Evolutionary conservation across 1,140 invertebrate genomes (phyloP), one percentile per base, ranked within the genome.

Genomic region (Nephila pilipes): DNA sequence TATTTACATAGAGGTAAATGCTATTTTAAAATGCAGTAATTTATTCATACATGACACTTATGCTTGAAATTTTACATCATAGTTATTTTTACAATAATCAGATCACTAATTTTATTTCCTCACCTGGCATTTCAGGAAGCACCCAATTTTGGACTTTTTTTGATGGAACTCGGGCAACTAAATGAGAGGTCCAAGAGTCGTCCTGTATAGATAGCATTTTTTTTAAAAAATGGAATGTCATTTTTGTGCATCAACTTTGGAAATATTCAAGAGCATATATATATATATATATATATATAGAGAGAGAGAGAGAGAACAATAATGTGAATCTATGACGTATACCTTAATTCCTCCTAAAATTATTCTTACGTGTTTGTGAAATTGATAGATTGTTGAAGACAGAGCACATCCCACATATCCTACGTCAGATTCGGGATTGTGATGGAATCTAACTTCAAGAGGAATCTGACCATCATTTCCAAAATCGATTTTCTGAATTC

Each of bases 381-480:
- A 97, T 96, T 97, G 96, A 95, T 97, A 98, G 36, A 99, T 95
- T 69, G 97, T 97, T 1, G 97, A 97, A 69, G 97, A 96, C 0
- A 98, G 95, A 4, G 97, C 97, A 95, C 97, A 98, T 1, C 98
- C 98, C 10, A 99, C 98, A 95, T 97, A 99, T 25, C 98, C 98
- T 94, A 97, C 96, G 38, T 96, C 95, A 90, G 97, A 96, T 94
- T 97, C 97, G 0, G 99, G 99, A 95, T 99, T 96, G 95, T 99
- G 99, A 14, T 99, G 96, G 95, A 99, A 99, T 94, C 99, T 96
- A 75, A 99, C 96, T 96, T 99, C 99, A 4, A 99, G 96, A 0
- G 99, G 99, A 22, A 99, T 97, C 63, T 97, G 96, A 8, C 99
- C 99, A 46, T 98, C 97, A 1, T 96, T 94, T 8, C 98, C 98